phyloP scores from a whole-genome alignment of 2,113 vertebrate species.

The Oceanodroma tethys region DNA sequence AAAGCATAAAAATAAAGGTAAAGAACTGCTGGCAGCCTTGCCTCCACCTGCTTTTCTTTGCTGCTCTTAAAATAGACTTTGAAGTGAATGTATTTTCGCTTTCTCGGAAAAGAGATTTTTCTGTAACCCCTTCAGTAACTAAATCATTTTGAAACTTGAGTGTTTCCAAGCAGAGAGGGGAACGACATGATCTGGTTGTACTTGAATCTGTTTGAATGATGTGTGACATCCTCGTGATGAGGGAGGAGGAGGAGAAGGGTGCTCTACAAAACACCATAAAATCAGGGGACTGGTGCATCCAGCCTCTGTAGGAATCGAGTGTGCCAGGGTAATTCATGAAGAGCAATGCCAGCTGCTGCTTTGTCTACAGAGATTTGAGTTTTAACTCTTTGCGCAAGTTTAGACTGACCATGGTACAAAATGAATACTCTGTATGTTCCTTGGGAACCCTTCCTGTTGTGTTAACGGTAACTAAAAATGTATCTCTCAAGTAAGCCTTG shows the following conservation, averaged over 20 bases:
- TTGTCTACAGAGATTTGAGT: slow-evolving; percentile 24
- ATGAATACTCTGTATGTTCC: slow-evolving; percentile 28
- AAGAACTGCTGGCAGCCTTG: not conserved
- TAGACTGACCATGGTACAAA: not conserved
- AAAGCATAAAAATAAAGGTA: not conserved
- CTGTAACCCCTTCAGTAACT: not conserved
- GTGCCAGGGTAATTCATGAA: not conserved
- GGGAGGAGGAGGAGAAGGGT: not conserved
- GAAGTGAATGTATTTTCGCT: not conserved
- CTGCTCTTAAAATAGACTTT: not conserved
- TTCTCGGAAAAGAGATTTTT: not conserved
- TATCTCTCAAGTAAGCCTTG: not conserved
- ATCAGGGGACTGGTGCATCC: not conserved
- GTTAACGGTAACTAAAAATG: slow-evolving; percentile 39
- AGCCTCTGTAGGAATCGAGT: not conserved
- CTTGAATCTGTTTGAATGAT: not conserved
- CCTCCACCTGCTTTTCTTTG: not conserved
- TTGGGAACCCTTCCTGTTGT: slow-evolving; percentile 21
- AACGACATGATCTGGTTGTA: not conserved
- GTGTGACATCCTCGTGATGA: not conserved
- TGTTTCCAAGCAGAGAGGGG: not conserved
- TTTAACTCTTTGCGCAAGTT: slow-evolving; percentile 54
- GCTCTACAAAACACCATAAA: not conserved
- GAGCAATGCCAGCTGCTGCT: slow-evolving; percentile 54
- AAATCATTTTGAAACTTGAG: not conserved